phyloP scores from a whole-genome alignment of 2,888 invertebrate genomes.

The Troides aeacus region DNA sequence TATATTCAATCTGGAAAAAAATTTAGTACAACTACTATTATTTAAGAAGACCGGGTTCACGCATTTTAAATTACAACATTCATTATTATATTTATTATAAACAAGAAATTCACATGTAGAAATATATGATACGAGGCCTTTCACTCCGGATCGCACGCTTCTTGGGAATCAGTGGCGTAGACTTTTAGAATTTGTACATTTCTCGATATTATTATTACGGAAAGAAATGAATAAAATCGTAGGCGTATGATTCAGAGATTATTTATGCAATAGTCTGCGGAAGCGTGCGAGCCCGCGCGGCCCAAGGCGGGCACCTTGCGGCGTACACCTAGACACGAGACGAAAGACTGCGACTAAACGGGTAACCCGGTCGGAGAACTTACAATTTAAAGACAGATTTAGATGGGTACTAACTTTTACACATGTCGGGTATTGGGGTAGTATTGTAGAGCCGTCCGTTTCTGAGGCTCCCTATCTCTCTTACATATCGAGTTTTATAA shows the following conservation, averaged over 20 bases:
- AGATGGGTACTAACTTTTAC: conserved; percentile 65
- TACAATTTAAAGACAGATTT: conserved; percentile 62
- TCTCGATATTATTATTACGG: too few species aligned
- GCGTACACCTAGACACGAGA: conserved; percentile 6
- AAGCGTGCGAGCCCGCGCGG: too few species aligned
- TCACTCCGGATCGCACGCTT: conserved; percentile 9
- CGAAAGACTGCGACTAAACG: conserved; percentile 17
- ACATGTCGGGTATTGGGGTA: conserved; percentile 76
- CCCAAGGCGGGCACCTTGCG: too few species aligned
- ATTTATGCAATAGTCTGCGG: too few species aligned
- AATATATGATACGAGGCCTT: conserved; percentile 7
- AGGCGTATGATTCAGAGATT: too few species aligned
- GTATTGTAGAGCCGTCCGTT: conserved; percentile 61
- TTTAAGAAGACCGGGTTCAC: conserved; percentile 46
- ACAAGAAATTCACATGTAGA: conserved; percentile 6
- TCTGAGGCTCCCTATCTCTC: conserved; percentile 55
- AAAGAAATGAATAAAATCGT: too few species aligned
- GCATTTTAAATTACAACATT: conserved; percentile 24
- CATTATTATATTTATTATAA: not conserved
- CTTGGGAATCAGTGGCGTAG: not conserved
- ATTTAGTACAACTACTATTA: conserved; percentile 50
- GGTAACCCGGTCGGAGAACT: conserved; percentile 39
- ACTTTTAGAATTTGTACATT: too few species aligned
- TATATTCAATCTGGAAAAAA: conserved; percentile 52
- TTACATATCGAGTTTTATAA: conserved; percentile 62